Evolutionary conservation across 2,888 invertebrate genomes (phyloP).

Genomic region (Morpho deidamia): DNA sequence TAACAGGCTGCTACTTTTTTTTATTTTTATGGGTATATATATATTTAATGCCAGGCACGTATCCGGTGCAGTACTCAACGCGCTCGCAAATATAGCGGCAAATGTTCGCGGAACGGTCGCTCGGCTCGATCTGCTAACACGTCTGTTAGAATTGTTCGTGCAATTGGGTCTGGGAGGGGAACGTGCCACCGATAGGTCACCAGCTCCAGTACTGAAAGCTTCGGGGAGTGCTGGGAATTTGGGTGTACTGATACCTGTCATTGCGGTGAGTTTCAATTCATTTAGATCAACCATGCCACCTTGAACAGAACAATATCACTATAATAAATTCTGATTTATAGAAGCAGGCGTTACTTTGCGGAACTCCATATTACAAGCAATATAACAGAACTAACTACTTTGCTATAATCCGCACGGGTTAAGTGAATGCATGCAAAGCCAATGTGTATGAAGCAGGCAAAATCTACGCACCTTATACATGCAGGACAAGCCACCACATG

Average conservation of each 20-base stretch:
- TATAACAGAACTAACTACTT: too few species aligned
- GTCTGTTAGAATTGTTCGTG: slow-evolving; percentile 96
- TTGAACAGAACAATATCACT: too few species aligned
- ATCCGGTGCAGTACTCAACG: slow-evolving; percentile 96
- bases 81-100: slow-evolving; percentile 96
- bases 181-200: slow-evolving; percentile 94
- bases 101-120: slow-evolving; percentile 93
- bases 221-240: slow-evolving; percentile 98
- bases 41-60: slow-evolving; percentile 81
- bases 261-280: slow-evolving; percentile 86
- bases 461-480: too few species aligned
- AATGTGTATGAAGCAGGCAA: too few species aligned
- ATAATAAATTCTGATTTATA: too few species aligned
- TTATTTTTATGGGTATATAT: background rate
- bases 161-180: slow-evolving; percentile 98
- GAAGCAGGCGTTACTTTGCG: too few species aligned
- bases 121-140: slow-evolving; percentile 90
- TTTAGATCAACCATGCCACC: too few species aligned
- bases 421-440: too few species aligned
- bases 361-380: too few species aligned
- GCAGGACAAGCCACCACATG: too few species aligned
- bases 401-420: too few species aligned
- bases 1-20: background rate
- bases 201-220: slow-evolving; percentile 85
- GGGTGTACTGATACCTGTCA: slow-evolving; percentile 98